Conservation (phyloP, 1,140 invertebrate species). For the Elymnias hypermnestra region DNA sequence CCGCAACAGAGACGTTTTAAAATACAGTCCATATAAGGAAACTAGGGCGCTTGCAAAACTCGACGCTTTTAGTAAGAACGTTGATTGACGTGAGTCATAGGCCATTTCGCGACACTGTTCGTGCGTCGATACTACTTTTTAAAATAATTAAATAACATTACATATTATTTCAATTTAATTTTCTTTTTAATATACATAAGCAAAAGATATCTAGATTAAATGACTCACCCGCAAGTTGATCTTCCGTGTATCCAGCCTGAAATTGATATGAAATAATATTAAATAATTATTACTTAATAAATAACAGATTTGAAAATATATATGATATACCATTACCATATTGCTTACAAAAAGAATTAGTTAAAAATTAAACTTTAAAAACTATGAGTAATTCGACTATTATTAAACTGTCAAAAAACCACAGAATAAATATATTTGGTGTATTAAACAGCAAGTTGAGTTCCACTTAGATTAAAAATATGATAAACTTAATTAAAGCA, state of each 20-base stretch:
- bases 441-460: no score
- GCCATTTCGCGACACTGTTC: conserved; percentile 24
- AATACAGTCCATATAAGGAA: conserved; percentile 74
- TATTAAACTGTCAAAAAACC: no score
- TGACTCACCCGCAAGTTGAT: conserved; percentile 92
- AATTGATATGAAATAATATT: conserved; percentile 57
- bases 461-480: no score
- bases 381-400: no score
- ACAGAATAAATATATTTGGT: no score
- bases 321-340: not conserved
- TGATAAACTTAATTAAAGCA: no score
- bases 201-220: no score
- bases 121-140: conserved; percentile 4
- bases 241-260: conserved; percentile 91
- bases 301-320: not conserved
- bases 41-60: conserved; percentile 70
- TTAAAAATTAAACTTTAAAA: no score
- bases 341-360: no score
- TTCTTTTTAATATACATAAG: no score
- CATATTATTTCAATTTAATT: no score
- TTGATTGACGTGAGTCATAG: conserved; percentile 69
- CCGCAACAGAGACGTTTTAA: conserved; percentile 55
- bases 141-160: no score
- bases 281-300: not conserved
- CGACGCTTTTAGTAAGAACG: conserved; percentile 52